Conservation (phyloP, 1,140 invertebrate species). For the Lethrus apterus region DNA sequence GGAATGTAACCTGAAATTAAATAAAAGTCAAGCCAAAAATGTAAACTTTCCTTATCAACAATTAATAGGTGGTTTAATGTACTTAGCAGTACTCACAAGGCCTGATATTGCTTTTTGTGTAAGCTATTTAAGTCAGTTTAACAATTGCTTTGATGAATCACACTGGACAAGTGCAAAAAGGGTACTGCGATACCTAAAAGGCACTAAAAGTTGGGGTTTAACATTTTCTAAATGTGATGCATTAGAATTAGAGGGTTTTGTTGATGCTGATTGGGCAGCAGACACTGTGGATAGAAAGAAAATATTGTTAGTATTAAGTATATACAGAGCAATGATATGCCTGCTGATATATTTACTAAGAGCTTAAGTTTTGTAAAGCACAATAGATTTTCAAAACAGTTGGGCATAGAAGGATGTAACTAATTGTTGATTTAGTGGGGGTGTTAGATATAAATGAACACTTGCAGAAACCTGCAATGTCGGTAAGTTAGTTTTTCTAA, state of each 20-base stretch:
- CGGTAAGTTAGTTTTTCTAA: no score
- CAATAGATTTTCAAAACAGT: no score
- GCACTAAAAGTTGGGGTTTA: slow-evolving; percentile 28
- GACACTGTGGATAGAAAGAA: slow-evolving; percentile 26
- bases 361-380: no score
- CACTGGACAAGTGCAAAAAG: slow-evolving; percentile 36
- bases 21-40: neutral
- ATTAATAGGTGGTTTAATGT: slow-evolving; percentile 5
- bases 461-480: no score
- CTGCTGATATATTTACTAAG: no score
- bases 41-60: slow-evolving; percentile 6
- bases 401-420: no score
- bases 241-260: slow-evolving; percentile 14
- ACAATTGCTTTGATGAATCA: slow-evolving; percentile 10
- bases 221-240: slow-evolving; percentile 19
- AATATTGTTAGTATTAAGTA: no score
- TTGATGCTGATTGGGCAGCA: slow-evolving; percentile 37
- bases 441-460: no score
- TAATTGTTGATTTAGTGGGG: no score
- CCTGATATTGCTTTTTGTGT: slow-evolving; percentile 11
- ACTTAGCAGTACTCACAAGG: slow-evolving; percentile 6
- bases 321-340: no score
- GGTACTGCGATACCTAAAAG: slow-evolving; percentile 37
- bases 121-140: slow-evolving; percentile 13
- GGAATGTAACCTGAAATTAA: no score